Conservation (phyloP, 1,140 invertebrate genomes). For the Aleiodes sp. region DNA sequence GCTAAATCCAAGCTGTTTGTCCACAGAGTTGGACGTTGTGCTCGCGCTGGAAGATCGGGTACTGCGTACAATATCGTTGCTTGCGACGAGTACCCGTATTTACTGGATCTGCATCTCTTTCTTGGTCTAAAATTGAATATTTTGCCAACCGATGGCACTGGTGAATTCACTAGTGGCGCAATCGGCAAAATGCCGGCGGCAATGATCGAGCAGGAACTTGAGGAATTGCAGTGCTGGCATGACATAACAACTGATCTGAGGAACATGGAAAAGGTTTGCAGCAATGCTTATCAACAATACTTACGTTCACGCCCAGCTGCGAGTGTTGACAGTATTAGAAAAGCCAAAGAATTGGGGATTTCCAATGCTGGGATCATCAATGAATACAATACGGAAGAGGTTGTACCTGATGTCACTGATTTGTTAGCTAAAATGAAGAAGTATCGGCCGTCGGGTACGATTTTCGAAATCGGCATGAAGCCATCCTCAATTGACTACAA, state of each 20-base stretch:
- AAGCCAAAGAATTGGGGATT: slow-evolving; percentile 77
- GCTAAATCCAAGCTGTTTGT: slow-evolving; percentile 97
- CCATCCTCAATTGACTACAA: slow-evolving; percentile 78
- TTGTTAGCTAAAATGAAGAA: slow-evolving; percentile 82
- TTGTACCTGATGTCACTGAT: slow-evolving; percentile 52
- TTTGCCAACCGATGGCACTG: slow-evolving; percentile 63
- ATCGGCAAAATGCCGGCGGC: slow-evolving; percentile 84
- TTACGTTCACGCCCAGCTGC: slow-evolving; percentile 84
- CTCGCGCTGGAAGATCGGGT: slow-evolving; percentile 90
- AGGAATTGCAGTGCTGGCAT: slow-evolving; percentile 81
- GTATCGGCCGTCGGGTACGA: slow-evolving; percentile 87
- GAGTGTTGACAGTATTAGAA: slow-evolving; percentile 87
- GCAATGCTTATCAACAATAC: slow-evolving; percentile 93
- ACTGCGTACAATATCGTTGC: slow-evolving; percentile 89
- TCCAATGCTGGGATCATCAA: slow-evolving; percentile 65
- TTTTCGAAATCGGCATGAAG: slow-evolving; percentile 91
- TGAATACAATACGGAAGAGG: slow-evolving; percentile 45
- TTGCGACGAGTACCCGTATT: slow-evolving; percentile 90
- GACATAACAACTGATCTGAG: slow-evolving; percentile 78
- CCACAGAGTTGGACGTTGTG: slow-evolving; percentile 97
- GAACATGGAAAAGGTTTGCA: slow-evolving; percentile 79
- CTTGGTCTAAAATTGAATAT: slow-evolving; percentile 79
- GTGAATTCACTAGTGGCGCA: slow-evolving; percentile 65
- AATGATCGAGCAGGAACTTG: slow-evolving; percentile 84
- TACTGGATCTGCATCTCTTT: slow-evolving; percentile 95